phyloP scores from a whole-genome alignment of 2,113 vertebrate genomes.

The Lagenorhynchus albirostris region DNA sequence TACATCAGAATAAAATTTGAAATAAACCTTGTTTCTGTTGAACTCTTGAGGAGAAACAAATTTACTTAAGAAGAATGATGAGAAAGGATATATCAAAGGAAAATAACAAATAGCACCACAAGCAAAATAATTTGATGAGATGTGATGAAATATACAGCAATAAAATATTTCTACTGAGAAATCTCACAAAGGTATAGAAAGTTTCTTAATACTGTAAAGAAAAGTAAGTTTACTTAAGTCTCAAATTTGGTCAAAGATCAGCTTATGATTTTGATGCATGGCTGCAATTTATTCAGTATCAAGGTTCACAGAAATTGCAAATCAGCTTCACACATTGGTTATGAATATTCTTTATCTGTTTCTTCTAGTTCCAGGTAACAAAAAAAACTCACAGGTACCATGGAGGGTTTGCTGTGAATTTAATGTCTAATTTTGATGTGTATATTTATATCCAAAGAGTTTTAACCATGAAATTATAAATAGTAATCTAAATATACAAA shows the following conservation, averaged over 20 bases:
- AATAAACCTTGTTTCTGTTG: background rate
- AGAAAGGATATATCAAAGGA: background rate
- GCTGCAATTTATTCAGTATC: background rate
- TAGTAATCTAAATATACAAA: background rate
- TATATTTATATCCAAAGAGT: background rate
- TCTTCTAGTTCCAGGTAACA: background rate
- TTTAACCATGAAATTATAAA: background rate
- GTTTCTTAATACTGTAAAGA: background rate
- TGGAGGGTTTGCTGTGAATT: background rate
- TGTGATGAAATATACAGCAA: background rate
- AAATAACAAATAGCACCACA: background rate
- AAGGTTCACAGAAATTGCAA: background rate
- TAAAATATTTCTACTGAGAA: background rate
- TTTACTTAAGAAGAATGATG: background rate
- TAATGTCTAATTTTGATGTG: background rate
- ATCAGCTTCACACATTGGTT: background rate
- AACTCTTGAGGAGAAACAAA: background rate
- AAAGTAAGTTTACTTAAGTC: background rate
- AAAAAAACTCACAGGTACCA: background rate
- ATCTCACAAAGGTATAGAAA: background rate
- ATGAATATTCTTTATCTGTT: background rate
- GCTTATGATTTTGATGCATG: background rate
- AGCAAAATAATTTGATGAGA: background rate
- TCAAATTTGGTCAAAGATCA: background rate
- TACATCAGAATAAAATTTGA: background rate